Base-by-base conservation (phyloP, 2,113 vertebrate genomes). In the Limnothrissa miodon region DNA sequence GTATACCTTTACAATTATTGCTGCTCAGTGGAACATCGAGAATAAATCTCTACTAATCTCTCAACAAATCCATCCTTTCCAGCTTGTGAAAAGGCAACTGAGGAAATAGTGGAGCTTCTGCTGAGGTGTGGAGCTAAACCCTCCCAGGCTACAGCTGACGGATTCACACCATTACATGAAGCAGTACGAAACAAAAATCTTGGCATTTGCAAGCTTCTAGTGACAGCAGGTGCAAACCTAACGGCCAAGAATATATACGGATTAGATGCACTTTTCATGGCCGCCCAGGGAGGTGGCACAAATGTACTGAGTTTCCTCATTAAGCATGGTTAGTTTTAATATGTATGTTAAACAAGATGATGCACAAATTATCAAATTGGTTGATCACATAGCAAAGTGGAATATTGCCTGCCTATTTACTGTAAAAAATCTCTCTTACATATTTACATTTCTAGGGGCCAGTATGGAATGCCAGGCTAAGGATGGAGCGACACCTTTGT, bases 161-260 rank as follows among this genome's bases (percentile, higher is more conserved):
- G 97, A 21, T 96, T 95, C 94, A 98, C 97, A 0, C 96, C 97
- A 0, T 94, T 99, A 56, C 98, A 99, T 0, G 97, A 99, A 88
- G 95, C 97, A 0, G 96, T 95, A 0, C 88, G 90, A 1, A 90
- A 90, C 78, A 96, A 96, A 19, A 96, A 96, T 53, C 78, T 98
- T 87, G 95, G 96, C 84, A 96, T 96, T 80, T 96, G 96, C 19
- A 96, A 97, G 29, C 94, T 98, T 90, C 92, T 99, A 39, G 79
- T 98, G 83, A 92, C 93, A 81, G 95, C 95, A 0, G 97, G 96
- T 0, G 98, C 97, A 87, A 98, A 99, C 86, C 92, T 95, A 86
- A 94, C 93, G 29, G 85, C 94, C 46, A 90, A 90, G 86, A 98
- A 98, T 0, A 86, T 92, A 59, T 99, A 97, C 0, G 97, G 97